Conservation (phyloP, 2,888 invertebrate genomes). For the Leptura quadrifasciata region DNA sequence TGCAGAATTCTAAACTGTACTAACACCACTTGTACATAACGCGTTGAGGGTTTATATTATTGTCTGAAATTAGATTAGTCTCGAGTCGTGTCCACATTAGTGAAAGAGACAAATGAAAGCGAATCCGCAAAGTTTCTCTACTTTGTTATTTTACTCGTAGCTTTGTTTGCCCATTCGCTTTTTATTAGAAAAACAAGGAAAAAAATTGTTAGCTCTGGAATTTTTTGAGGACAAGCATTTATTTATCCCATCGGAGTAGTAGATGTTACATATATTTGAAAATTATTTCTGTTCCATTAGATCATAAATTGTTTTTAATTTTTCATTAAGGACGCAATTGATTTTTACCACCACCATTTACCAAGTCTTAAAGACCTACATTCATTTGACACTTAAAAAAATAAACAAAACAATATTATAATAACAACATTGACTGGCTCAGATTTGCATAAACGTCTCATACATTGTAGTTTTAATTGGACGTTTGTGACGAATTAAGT, state of each 20-base stretch:
- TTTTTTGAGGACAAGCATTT: background rate
- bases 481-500: background rate
- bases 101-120: background rate
- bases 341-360: background rate
- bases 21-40: background rate
- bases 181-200: background rate
- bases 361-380: background rate
- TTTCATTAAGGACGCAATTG: background rate
- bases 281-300: background rate
- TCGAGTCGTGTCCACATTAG: background rate
- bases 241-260: background rate
- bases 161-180: background rate
- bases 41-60: background rate
- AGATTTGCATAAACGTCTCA: background rate
- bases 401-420: background rate
- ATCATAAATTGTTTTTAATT: background rate
- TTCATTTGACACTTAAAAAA: background rate
- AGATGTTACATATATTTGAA: background rate
- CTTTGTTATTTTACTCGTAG: background rate
- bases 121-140: background rate
- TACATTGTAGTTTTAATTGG: background rate
- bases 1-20: background rate
- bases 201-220: background rate
- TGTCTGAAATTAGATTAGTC: background rate
- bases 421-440: background rate